These are phyloP conservation scores for Sphaerodactylus townsendi DNA, from an alignment of 2,113 vertebrate species.

Conservation along the genomic window DNA sequence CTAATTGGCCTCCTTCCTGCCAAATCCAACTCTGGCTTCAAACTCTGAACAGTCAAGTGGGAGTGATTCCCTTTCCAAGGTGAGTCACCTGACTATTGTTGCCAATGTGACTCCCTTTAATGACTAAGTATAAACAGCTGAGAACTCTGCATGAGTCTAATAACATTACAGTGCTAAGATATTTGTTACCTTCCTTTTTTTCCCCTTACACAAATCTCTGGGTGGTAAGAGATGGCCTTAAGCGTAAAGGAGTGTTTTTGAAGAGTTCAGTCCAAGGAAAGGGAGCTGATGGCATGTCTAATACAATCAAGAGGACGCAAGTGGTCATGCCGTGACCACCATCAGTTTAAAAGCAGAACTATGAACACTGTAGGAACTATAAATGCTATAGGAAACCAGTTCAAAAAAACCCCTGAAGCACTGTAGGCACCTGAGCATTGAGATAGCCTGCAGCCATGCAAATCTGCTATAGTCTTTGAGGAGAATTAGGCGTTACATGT, in stretches of 20 bases:
- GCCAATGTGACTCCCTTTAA: not conserved
- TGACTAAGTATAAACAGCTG: not conserved
- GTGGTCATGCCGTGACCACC: not conserved
- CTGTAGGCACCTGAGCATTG: not conserved
- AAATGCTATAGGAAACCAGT: not conserved
- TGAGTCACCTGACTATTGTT: not conserved
- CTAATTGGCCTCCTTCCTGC: not conserved
- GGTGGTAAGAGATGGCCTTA: not conserved
- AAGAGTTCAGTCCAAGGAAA: not conserved
- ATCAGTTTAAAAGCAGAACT: not conserved
- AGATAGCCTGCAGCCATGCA: not conserved
- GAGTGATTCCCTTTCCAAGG: not conserved
- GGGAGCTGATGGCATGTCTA: not conserved
- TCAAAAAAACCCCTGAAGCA: not conserved
- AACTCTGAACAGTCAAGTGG: not conserved
- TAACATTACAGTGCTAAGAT: not conserved
- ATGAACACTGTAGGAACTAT: no score
- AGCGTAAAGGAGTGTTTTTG: not conserved
- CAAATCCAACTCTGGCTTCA: not conserved
- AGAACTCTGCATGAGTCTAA: not conserved
- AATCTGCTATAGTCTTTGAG: not conserved
- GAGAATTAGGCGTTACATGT: not conserved
- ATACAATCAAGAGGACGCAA: not conserved
- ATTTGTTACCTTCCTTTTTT: not conserved
- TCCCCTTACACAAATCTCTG: not conserved